Conservation (phyloP, 2,113 vertebrate species). For the Psilopogon haemacephalus region DNA sequence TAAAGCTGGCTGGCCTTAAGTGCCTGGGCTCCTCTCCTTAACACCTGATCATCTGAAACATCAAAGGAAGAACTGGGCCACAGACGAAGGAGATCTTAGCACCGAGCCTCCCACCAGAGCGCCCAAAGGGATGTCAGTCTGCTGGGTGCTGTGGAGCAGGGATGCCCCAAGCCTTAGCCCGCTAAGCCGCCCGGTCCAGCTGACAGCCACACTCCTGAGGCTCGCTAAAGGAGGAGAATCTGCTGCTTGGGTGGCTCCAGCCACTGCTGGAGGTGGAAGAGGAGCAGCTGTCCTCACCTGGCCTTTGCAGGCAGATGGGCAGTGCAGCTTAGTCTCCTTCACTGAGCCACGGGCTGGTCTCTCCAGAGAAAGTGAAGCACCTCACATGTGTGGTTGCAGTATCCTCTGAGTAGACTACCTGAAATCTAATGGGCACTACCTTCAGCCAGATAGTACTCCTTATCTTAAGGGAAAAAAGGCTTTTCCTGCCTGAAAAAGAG, state of each 20-base stretch:
- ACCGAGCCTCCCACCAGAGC: neutral
- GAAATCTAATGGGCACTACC: neutral
- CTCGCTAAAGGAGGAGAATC: neutral
- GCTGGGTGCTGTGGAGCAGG: neutral
- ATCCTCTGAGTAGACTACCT: neutral
- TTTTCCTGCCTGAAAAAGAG: neutral
- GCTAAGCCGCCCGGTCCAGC: neutral
- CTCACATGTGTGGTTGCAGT: neutral
- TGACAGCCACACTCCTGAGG: neutral
- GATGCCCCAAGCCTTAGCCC: neutral
- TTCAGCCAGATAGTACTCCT: neutral
- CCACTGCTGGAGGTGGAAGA: neutral
- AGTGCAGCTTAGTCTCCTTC: neutral
- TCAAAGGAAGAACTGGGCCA: constrained; percentile 12
- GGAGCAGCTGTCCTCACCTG: neutral
- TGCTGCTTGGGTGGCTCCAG: constrained; percentile 3
- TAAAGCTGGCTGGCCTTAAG: neutral
- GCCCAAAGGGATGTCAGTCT: neutral
- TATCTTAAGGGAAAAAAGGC: neutral
- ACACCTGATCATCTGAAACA: neutral
- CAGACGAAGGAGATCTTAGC: constrained; percentile 4
- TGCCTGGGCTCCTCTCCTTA: constrained; percentile 19
- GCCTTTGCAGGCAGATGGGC: neutral
- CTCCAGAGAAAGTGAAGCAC: neutral
- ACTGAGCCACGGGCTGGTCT: neutral